phyloP scores from a whole-genome alignment of 2,888 invertebrate species.

The Sarcophaga carnaria region DNA sequence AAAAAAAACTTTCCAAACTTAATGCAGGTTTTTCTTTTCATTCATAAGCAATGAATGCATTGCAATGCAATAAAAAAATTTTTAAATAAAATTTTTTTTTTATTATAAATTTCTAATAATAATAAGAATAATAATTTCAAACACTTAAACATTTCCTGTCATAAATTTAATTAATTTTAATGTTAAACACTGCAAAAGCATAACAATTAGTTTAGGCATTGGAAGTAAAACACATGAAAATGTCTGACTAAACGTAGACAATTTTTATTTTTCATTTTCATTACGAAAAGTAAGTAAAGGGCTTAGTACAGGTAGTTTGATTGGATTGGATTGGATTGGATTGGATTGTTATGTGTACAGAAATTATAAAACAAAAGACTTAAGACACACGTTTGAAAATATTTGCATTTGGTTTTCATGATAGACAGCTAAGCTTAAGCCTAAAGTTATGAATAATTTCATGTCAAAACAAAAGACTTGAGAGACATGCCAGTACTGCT shows the following conservation, averaged over 20 bases:
- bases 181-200: constrained; percentile 65
- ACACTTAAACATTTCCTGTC: constrained; percentile 77
- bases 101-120: constrained; percentile 51
- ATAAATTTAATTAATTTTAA: constrained; percentile 75
- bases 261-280: no score
- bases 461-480: no score
- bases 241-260: background rate
- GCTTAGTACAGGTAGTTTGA: no score
- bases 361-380: no score
- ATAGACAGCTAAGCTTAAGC: no score
- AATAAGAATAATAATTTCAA: constrained; percentile 65
- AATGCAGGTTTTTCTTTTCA: constrained; percentile 3
- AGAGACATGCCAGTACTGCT: no score
- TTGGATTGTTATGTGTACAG: no score
- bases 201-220: constrained; percentile 58
- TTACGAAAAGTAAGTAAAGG: no score
- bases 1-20: constrained; percentile 50
- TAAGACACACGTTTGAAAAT: no score
- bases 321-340: no score
- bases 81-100: constrained; percentile 16
- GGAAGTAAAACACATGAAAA: background rate
- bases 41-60: background rate
- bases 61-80: background rate
- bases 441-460: no score
- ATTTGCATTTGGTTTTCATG: no score